These are phyloP conservation scores for Tylochromis polylepis DNA, from an alignment of 2,113 vertebrate species.

Conservation along the genomic window DNA sequence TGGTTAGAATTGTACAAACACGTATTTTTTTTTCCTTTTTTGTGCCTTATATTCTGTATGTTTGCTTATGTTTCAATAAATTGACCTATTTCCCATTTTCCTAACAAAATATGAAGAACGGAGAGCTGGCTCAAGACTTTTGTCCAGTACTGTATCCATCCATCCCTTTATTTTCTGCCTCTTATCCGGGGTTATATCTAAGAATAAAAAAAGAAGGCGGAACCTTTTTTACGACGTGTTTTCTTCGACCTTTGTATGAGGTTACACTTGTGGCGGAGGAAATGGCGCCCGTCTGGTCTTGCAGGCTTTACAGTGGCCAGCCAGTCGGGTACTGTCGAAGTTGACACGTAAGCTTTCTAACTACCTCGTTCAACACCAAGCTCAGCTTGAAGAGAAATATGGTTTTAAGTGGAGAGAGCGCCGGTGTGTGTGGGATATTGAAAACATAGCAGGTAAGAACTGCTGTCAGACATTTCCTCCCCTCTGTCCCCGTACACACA, in stretches of 20 bases:
- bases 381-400: conserved; percentile 24
- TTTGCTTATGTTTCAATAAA: not conserved
- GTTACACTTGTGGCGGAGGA: conserved; percentile 46
- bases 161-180: not conserved
- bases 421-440: not conserved
- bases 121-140: not conserved
- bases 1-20: not conserved
- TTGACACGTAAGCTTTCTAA: conserved; percentile 36
- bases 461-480: conserved; percentile 20
- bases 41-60: not conserved
- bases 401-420: not conserved
- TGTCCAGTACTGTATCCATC: not conserved
- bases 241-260: not conserved
- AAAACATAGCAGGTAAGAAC: conserved; percentile 51
- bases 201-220: not conserved
- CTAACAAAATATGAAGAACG: not conserved
- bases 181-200: not conserved
- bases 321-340: conserved; percentile 5
- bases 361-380: not conserved
- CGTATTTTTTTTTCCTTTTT: not conserved
- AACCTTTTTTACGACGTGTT: conserved; percentile 14
- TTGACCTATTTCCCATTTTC: not conserved
- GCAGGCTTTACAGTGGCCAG: not conserved
- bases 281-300: conserved; percentile 51
- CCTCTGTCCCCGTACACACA: not conserved